Conservation (phyloP, 2,888 invertebrate genomes). For the Tipula vernalis region DNA sequence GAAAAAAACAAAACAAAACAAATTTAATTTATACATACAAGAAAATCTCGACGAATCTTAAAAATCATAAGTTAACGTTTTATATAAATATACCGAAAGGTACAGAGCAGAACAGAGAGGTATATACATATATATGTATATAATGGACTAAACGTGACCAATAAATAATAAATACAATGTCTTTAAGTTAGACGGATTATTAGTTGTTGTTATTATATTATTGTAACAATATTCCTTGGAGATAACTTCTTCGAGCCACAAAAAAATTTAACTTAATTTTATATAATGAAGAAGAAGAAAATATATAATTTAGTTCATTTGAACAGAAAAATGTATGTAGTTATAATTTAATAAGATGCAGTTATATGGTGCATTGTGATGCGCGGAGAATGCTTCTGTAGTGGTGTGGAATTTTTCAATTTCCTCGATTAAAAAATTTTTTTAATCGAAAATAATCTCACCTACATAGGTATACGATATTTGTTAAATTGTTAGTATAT, state of each 20-base stretch:
- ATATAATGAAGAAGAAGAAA: background rate
- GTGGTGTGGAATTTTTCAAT: background rate
- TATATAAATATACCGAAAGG: background rate
- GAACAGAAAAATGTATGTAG: background rate
- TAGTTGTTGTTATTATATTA: background rate
- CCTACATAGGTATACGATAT: too few species aligned
- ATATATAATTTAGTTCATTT: background rate
- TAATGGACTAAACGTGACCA: background rate
- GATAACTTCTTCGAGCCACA: background rate
- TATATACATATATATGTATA: background rate
- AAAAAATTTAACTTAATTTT: background rate
- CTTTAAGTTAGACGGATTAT: background rate
- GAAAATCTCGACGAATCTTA: background rate
- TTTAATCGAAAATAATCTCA: background rate
- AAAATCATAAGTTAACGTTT: background rate
- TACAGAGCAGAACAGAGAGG: background rate
- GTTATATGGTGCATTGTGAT: background rate
- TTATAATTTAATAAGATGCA: background rate
- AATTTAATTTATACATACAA: background rate
- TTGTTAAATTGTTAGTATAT: background rate
- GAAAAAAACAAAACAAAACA: background rate
- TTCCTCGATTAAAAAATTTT: background rate
- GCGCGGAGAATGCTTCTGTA: background rate
- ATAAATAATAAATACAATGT: background rate
- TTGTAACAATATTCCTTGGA: background rate